Evolutionary conservation across 2,113 vertebrate genomes (phyloP), one percentile per base, ranked within the genome.

Genomic region (Notothenia coriiceps): DNA sequence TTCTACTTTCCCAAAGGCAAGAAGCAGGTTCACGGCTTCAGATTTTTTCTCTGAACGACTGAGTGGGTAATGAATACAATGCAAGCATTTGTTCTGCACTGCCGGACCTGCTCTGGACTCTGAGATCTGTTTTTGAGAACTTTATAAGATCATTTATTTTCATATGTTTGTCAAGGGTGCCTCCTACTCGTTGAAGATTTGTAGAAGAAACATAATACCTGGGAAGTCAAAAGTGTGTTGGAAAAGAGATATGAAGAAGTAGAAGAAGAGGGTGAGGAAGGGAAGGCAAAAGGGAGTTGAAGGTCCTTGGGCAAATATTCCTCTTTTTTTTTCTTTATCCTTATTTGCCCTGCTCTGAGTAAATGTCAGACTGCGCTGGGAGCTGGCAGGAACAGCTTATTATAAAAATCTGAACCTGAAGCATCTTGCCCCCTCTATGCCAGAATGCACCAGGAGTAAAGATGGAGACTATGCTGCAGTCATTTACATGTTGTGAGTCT

Each of bases 231-330:
- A 64, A 60, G 66, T 40, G 18, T 64, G 35, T 66, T 49, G 57
- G 50, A 49, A 49, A 75, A 70, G 77, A 70, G 46, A 80, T 79
- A 49, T 74, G 63, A 50, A 82, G 70, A 80, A n/a, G n/a, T n/a
- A 75, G 61, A 80, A 75, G 61, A 74, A 64, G 77, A 70, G 22
- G 63, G 47, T 77, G 75, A 83, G 72, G 68, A 56, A 69, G 25
- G 25, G 25, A 15, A 22, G 63, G 51, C n/a, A 77, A 61, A 70
- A 59, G 43, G 35, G 61, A 70, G 68, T n/a, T 74, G 59, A 68
- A 84, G 71, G 73, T 84, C 82, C 77, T 83, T 62, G 62, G 72
- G 87, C 81, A 89, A 88, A 88, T 82, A 80, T 83, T 83, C 64
- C 8, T 56, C 5, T 70, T 4, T 82, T 82, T 79, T 69, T 68